Conservation (phyloP, 1,140 invertebrate species). For the Amyelois transitella region DNA sequence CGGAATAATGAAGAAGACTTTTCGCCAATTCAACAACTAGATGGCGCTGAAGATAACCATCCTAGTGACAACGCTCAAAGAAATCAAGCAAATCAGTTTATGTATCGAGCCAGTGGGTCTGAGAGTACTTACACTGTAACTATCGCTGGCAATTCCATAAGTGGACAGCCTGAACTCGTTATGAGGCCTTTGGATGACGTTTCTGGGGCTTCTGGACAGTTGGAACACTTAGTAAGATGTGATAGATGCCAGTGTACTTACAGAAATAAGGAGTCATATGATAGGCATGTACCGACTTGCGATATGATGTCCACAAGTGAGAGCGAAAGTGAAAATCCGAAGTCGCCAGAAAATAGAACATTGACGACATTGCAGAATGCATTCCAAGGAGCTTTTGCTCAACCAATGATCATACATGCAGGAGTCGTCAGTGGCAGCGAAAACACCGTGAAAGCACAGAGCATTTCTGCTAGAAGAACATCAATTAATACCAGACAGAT, state of each 20-base stretch:
- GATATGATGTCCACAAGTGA: conserved; percentile 85
- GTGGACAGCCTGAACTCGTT: conserved; percentile 61
- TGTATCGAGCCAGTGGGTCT: conserved; percentile 68
- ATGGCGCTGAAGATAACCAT: conserved; percentile 82
- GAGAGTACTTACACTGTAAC: conserved; percentile 69
- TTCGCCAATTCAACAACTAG: conserved; percentile 80
- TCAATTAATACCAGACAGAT: conserved; percentile 73
- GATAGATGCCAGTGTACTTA: conserved; percentile 91
- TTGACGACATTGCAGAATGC: conserved; percentile 70
- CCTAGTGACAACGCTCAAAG: conserved; percentile 56
- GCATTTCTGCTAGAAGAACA: conserved; percentile 63
- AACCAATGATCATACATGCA: conserved; percentile 69
- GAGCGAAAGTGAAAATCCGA: conserved; percentile 78
- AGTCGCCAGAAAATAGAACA: conserved; percentile 72
- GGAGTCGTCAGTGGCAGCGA: conserved; percentile 62
- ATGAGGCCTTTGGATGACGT: conserved; percentile 68
- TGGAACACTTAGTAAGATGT: conserved; percentile 87
- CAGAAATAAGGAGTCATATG: conserved; percentile 89
- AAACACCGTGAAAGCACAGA: conserved; percentile 64
- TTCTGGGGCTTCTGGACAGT: conserved; percentile 46
- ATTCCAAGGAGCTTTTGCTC: conserved; percentile 65
- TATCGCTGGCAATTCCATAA: conserved; percentile 63
- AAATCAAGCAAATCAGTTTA: conserved; percentile 57
- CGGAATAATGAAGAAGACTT: conserved; percentile 43
- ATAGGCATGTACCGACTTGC: conserved; percentile 87